phyloP scores from a whole-genome alignment of 2,113 vertebrate species.

The Zosterops pallidus region DNA sequence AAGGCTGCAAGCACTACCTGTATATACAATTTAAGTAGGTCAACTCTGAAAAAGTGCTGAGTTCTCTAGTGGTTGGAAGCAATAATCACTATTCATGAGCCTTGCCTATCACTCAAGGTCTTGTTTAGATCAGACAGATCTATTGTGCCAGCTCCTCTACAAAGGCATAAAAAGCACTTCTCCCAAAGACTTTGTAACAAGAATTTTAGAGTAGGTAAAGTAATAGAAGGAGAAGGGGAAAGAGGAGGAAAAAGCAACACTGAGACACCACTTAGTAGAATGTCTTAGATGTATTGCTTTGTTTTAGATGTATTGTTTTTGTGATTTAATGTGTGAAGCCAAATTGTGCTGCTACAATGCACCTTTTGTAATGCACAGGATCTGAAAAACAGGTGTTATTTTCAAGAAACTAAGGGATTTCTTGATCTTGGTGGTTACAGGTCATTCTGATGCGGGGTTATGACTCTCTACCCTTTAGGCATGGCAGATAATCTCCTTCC shows the following conservation, averaged over 20 bases:
- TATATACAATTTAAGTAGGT: constrained; percentile 47
- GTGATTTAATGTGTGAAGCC: not conserved
- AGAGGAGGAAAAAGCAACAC: not conserved
- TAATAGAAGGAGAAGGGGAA: not conserved
- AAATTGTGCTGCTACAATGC: not conserved
- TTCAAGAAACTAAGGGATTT: not conserved
- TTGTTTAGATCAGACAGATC: constrained; percentile 48
- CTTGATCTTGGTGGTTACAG: not conserved
- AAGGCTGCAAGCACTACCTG: not conserved
- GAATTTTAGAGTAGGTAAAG: constrained; percentile 3
- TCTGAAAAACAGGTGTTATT: not conserved
- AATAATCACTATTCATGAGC: constrained; percentile 56
- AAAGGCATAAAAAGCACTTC: not conserved
- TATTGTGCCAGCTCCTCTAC: not conserved
- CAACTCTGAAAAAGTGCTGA: constrained; percentile 23
- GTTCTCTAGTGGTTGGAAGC: constrained; percentile 2
- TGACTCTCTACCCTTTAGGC: not conserved
- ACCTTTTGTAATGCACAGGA: not conserved
- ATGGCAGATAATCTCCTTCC: not conserved
- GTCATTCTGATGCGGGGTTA: not conserved
- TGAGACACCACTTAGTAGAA: not conserved
- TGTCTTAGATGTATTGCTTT: not conserved
- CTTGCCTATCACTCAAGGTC: constrained; percentile 25
- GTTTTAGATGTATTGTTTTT: not conserved
- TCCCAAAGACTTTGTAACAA: not conserved